phyloP scores from a whole-genome alignment of 1,140 invertebrate genomes.

The silkworm (Bombyx mori) region DNA sequence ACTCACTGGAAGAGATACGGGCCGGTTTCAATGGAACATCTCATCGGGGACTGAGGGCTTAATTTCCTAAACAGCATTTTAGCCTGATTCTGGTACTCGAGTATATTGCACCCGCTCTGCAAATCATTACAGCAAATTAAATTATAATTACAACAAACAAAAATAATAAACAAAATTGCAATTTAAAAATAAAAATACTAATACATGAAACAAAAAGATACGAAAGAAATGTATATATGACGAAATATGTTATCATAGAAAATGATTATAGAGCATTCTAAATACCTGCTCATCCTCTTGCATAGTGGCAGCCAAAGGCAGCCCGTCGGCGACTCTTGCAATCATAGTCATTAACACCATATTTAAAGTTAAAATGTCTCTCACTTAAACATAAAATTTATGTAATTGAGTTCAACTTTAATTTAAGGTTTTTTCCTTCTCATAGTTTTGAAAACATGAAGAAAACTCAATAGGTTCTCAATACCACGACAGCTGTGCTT shows the following conservation, averaged over 20 bases:
- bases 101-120: constrained; percentile 90
- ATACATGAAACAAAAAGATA: background rate
- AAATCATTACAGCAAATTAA: constrained; percentile 62
- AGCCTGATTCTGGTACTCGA: constrained; percentile 99
- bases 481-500: constrained; percentile 31
- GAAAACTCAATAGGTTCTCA: constrained; percentile 4
- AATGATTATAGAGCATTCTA: background rate
- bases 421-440: constrained; percentile 45
- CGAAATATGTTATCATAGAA: too few species aligned
- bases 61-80: constrained; percentile 98
- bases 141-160: constrained; percentile 20
- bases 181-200: background rate
- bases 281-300: constrained; percentile 97
- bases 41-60: constrained; percentile 85
- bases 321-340: constrained; percentile 92
- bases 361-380: constrained; percentile 35
- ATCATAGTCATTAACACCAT: constrained; percentile 99
- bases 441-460: constrained; percentile 48
- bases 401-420: constrained; percentile 15
- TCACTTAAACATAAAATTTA: constrained; percentile 23
- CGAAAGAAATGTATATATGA: too few species aligned
- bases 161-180: background rate
- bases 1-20: constrained; percentile 98
- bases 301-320: constrained; percentile 96
- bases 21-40: constrained; percentile 97